Evolutionary conservation across 2,888 invertebrate genomes (phyloP), one percentile per base, ranked within the genome.

Genomic region (Patella caerulea): DNA sequence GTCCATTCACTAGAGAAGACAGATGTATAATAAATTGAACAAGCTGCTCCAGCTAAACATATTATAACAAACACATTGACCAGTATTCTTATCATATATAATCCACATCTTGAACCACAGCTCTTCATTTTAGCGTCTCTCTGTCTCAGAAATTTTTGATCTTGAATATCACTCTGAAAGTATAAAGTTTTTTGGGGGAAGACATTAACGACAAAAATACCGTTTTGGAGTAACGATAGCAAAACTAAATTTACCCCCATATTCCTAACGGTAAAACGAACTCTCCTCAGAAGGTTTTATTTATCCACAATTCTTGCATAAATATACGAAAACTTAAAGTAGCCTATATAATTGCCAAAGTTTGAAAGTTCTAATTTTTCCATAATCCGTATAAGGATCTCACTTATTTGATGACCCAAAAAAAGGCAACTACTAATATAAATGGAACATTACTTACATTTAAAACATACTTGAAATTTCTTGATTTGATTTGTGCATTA

Each of bases 401-500:
- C 45, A 45, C 9, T 45, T 45, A 45, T 34, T 34, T 5, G 34
- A 4, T 34, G 34, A 34, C 34, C 34, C 4, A 7, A 5, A 2
- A 34, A 4, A 34, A 34, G 0, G 45, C 9, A 45, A 45, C 7
- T 9, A 45, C 9, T 45, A 45, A 45, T 45, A 7, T 45, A 9
- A 34, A 4, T 34, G 7, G 34, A 34, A 45, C 9, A 45, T 45
- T 9, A 81, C 85, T 81, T 78, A 89, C 89, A 71, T 74, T 76
- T 15, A 97, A 93, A 88, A 96, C 96, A 84, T 84, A 84, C 73
- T 82, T 83, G 52, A 91, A 83, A 0, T 95, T 96, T 85, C 95
- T 95, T 84, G 96, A 95, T 89, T 96, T 96, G 4, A 95, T 95
- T 82, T 92, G 93, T 0, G 96, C 95, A 0, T 96, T 95, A 87